Conservation (phyloP, 1,140 invertebrate species). For the Sitophilus oryzae region DNA sequence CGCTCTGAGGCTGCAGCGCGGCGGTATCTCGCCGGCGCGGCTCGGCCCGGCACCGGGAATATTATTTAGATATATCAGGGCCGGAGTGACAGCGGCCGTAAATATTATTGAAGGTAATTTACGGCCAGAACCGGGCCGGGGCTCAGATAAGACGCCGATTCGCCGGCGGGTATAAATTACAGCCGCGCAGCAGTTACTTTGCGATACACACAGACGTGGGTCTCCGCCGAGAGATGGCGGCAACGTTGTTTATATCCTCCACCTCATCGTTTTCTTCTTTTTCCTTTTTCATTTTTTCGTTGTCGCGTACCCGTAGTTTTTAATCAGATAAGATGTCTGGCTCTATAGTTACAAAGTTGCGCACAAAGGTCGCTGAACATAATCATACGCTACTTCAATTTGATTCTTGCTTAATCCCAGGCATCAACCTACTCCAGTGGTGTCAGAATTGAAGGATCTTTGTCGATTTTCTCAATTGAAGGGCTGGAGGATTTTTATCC, state of each 20-base stretch:
- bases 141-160: constrained; percentile 31
- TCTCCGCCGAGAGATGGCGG: too few relatives aligned
- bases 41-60: constrained; percentile 2
- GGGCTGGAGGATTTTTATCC: too few relatives aligned
- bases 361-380: too few relatives aligned
- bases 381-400: too few relatives aligned
- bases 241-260: neutral
- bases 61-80: constrained; percentile 31
- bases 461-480: too few relatives aligned
- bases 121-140: constrained; percentile 24
- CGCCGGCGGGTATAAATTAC: neutral
- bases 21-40: neutral
- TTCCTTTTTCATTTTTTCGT: neutral
- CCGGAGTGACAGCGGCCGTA: constrained; percentile 26
- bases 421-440: too few relatives aligned
- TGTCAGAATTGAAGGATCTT: too few relatives aligned
- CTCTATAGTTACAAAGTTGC: too few relatives aligned
- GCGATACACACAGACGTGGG: too few relatives aligned
- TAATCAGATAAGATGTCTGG: too few relatives aligned
- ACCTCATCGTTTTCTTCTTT: neutral
- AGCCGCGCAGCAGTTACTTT: neutral
- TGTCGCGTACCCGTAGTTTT: too few relatives aligned
- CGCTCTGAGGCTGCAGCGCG: neutral
- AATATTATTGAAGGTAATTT: constrained; percentile 39
- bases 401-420: too few relatives aligned